Evolutionary conservation across 2,797 vertebrate genomes (phyloP).

Genomic region (Limnodromus scolopaceus): DNA sequence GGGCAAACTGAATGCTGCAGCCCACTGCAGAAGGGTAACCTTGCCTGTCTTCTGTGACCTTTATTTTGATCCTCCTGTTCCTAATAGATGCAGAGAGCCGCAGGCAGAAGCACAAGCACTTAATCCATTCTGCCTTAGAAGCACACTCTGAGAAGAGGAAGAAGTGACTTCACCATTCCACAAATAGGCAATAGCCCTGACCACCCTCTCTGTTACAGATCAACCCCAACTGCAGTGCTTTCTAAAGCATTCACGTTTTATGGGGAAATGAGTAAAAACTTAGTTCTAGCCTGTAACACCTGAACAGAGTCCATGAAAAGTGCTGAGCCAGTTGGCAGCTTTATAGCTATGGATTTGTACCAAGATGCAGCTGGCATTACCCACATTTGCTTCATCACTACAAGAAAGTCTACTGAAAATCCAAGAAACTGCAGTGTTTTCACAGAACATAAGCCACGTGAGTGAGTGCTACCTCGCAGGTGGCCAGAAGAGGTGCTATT

Average conservation of each 20-base stretch:
- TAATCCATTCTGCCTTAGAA: background rate
- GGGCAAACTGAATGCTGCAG: background rate
- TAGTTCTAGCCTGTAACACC: background rate
- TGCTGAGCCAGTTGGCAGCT: background rate
- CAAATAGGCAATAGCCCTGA: background rate
- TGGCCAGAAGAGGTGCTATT: background rate
- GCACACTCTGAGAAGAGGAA: background rate
- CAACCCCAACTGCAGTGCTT: background rate
- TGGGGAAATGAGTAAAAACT: background rate
- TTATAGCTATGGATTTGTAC: background rate
- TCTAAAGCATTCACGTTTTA: background rate
- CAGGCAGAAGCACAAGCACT: background rate
- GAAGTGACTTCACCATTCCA: background rate
- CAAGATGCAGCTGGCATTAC: background rate
- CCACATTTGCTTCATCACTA: background rate
- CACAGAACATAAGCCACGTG: background rate
- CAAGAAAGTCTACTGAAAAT: background rate
- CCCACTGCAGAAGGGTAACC: background rate
- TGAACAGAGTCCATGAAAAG: background rate
- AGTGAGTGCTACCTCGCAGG: background rate
- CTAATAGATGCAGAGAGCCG: background rate
- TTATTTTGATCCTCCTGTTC: background rate
- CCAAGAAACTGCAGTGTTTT: background rate
- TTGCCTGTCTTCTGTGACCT: background rate
- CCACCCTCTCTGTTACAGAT: background rate